A percentile compares a stretch with the other conserved stretches of the same genome.
Evolutionary conservation across 1,140 invertebrate genomes (phyloP).

Genomic region (Rhizoglyphus robini): DNA sequence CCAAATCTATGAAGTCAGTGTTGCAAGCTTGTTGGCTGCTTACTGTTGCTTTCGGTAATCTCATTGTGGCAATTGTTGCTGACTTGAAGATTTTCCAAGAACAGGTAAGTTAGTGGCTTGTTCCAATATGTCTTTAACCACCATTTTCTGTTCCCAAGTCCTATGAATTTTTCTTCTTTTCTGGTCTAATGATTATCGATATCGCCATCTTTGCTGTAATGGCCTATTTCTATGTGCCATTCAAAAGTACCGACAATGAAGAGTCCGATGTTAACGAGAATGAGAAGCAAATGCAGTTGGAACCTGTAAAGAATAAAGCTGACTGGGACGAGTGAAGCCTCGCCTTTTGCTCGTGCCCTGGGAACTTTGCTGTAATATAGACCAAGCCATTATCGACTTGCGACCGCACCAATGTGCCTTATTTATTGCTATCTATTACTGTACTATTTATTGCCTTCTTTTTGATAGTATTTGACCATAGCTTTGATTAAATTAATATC

Average conservation of each 20-base stretch:
- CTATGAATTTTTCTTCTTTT: conserved; percentile 62
- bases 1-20: conserved; percentile 79
- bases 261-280: background rate
- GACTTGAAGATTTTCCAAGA: conserved; percentile 47
- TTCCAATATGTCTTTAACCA: conserved; percentile 32
- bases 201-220: conserved; percentile 64
- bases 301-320: background rate
- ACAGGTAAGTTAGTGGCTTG: conserved; percentile 34
- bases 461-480: no score
- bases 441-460: no score
- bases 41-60: conserved; percentile 76
- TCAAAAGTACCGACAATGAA: background rate
- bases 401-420: no score
- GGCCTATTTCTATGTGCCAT: conserved; percentile 41
- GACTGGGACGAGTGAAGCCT: no score
- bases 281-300: background rate
- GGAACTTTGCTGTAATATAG: no score
- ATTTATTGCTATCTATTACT: no score
- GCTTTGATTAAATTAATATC: no score
- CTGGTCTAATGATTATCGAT: conserved; percentile 89
- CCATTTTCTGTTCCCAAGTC: conserved; percentile 20
- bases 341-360: no score
- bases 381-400: no score
- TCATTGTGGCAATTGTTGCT: conserved; percentile 73
- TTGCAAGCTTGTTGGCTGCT: conserved; percentile 76